A percentile compares a stretch with the other conserved stretches of the same genome.
Evolutionary conservation across 2,113 vertebrate species (phyloP).

Genomic region (Daubentonia madagascariensis): DNA sequence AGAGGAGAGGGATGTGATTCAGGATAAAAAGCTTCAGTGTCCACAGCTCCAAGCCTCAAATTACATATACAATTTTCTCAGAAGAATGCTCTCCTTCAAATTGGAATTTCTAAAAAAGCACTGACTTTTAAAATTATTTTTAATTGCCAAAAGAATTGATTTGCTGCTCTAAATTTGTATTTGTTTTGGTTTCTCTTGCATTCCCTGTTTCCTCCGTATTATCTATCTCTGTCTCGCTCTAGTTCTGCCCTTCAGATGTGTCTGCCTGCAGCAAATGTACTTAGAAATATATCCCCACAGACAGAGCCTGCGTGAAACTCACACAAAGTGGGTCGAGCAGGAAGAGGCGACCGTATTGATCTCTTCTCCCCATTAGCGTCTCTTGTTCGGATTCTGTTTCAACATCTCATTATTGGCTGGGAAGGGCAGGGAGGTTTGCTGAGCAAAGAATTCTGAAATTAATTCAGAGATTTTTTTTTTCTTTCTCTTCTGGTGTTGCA

Average conservation of each 20-base stretch:
- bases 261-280: background rate
- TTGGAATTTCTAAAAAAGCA: background rate
- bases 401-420: background rate
- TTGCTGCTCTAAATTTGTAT: background rate
- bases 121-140: background rate
- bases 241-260: background rate
- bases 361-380: background rate
- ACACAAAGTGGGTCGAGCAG: background rate
- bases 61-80: background rate
- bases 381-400: background rate
- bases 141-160: background rate
- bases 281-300: background rate
- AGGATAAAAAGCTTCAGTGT: background rate
- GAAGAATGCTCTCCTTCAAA: background rate
- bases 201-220: background rate
- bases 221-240: background rate
- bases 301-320: background rate
- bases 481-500: background rate
- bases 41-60: background rate
- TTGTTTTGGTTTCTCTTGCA: background rate
- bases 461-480: background rate
- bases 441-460: constrained; percentile 17
- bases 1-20: background rate
- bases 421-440: background rate
- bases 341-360: background rate